A percentile compares a stretch with the other conserved stretches of the same genome.
Evolutionary conservation across 2,888 invertebrate species (phyloP).

Genomic region (Troides helena): DNA sequence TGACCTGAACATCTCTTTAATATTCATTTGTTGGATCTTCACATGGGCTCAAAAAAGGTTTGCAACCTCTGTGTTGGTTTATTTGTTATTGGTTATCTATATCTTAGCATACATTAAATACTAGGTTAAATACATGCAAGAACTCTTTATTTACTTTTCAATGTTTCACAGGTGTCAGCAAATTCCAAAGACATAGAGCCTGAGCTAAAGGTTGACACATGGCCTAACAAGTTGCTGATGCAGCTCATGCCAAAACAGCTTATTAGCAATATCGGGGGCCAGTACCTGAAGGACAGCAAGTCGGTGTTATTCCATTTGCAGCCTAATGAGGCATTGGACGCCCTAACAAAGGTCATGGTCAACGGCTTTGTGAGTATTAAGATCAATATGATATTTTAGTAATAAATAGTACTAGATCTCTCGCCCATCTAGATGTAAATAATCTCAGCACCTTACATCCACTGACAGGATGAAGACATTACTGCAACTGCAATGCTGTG

Average conservation of each 20-base stretch:
- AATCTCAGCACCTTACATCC: neutral
- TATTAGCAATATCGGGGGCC: conserved; percentile 93
- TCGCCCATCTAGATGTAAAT: neutral
- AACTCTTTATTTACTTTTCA: neutral
- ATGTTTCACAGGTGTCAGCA: conserved; percentile 67
- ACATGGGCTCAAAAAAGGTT: too few species aligned
- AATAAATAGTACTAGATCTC: conserved; percentile 1
- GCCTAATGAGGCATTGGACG: conserved; percentile 91
- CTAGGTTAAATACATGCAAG: too few species aligned
- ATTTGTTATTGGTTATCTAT: too few species aligned
- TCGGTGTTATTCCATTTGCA: conserved; percentile 94
- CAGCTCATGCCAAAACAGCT: conserved; percentile 96
- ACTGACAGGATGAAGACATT: too few species aligned
- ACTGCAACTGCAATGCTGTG: too few species aligned
- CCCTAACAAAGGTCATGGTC: conserved; percentile 95
- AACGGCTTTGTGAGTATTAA: conserved; percentile 89
- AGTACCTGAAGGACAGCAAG: conserved; percentile 93
- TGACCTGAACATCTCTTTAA: too few species aligned
- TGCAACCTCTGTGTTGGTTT: too few species aligned
- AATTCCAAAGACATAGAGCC: conserved; percentile 91
- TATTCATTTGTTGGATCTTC: too few species aligned
- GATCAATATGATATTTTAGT: conserved; percentile 4
- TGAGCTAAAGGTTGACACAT: conserved; percentile 95
- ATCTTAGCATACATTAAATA: too few species aligned
- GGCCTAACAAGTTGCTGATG: conserved; percentile 96